Evolutionary conservation across 2,888 invertebrate species (phyloP).

Genomic region (Tachystola acroxantha): DNA sequence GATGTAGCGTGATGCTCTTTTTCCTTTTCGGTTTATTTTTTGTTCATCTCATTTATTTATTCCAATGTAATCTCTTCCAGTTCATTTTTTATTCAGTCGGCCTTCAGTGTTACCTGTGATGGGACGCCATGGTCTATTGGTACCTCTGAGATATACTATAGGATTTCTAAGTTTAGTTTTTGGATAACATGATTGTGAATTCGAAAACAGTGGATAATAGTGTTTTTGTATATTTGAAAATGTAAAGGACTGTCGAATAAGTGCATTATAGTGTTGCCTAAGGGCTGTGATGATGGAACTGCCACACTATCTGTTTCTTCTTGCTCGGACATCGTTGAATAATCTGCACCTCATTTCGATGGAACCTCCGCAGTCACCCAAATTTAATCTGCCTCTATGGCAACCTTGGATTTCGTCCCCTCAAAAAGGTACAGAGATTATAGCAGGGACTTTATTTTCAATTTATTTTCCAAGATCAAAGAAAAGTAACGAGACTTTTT

Average conservation of each 20-base stretch:
- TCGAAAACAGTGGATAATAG: background rate
- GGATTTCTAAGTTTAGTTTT: constrained; percentile 2
- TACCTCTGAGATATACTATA: constrained; percentile 37
- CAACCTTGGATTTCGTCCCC: constrained; percentile 69
- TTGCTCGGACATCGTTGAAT: constrained; percentile 59
- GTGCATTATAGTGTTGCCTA: constrained; percentile 24
- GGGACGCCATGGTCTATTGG: constrained; percentile 51
- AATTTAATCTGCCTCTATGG: constrained; percentile 71
- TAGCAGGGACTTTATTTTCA: too few species aligned
- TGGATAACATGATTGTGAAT: background rate
- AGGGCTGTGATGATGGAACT: constrained; percentile 70
- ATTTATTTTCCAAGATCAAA: background rate
- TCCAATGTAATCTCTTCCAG: constrained; percentile 79
- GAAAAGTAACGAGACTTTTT: background rate
- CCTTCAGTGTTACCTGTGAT: constrained; percentile 76
- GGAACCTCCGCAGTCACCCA: constrained; percentile 74
- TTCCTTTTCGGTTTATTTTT: constrained; percentile 72
- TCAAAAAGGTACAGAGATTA: constrained; percentile 46
- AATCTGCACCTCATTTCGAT: constrained; percentile 52
- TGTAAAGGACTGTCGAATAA: constrained; percentile 10
- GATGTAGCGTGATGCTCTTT: constrained; percentile 74
- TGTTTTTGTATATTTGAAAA: constrained; percentile 4
- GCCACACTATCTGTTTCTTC: constrained; percentile 59
- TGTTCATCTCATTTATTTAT: constrained; percentile 80
- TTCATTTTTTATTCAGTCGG: constrained; percentile 78